Evolutionary conservation across 2,113 vertebrate species (phyloP).

Genomic region (Echinops telfairi): DNA sequence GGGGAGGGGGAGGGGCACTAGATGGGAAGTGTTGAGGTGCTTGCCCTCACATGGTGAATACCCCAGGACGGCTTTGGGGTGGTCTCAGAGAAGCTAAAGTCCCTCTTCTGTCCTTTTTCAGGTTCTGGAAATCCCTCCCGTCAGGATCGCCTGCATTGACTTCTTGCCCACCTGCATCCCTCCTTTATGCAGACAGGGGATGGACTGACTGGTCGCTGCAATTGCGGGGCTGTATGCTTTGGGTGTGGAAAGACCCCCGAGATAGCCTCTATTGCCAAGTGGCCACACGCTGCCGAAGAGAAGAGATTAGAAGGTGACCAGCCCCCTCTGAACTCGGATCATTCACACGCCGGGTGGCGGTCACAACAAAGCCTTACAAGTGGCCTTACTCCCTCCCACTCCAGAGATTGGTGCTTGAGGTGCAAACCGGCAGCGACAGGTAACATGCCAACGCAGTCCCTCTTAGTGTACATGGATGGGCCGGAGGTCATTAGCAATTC

Average conservation of each 20-base stretch:
- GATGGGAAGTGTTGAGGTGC: not conserved
- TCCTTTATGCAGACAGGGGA: constrained; percentile 29
- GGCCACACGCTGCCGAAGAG: not conserved
- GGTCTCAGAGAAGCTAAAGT: not conserved
- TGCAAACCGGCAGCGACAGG: constrained; percentile 54
- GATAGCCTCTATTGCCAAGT: no score
- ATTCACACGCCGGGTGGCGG: no score
- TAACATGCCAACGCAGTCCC: constrained; percentile 94
- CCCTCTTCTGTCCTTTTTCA: not conserved
- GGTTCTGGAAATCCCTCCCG: constrained; percentile 62
- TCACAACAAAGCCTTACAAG: constrained; percentile 71
- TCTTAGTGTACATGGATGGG: constrained; percentile 93
- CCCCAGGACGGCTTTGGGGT: fast-evolving
- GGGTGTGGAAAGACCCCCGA: not conserved
- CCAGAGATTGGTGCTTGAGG: constrained; percentile 49
- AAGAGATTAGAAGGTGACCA: no score
- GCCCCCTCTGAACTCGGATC: no score
- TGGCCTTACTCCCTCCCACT: constrained; percentile 83
- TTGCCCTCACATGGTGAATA: not conserved
- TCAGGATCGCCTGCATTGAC: constrained; percentile 44
- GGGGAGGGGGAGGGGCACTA: not conserved
- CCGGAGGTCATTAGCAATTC: constrained; percentile 89
- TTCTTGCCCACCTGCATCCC: constrained; percentile 31
- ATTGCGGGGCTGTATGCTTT: not conserved
- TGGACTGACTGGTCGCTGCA: not conserved